These are phyloP conservation scores for Rotaria socialis DNA, from an alignment of 2,888 invertebrate genomes.

Conservation along the genomic window DNA sequence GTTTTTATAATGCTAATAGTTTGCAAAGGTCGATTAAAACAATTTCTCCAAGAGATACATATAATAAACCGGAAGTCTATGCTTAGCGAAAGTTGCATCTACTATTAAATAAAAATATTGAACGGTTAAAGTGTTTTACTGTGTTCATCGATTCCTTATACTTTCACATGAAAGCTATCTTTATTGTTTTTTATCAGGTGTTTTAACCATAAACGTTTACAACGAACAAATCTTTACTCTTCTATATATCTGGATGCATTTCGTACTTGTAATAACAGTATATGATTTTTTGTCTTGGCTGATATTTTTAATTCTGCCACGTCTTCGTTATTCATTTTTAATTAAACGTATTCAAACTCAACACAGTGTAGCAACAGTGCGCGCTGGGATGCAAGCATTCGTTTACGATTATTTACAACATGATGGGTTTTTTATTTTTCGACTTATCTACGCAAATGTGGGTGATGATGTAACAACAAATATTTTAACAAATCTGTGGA, in stretches of 20 bases:
- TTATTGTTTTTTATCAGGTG: not conserved
- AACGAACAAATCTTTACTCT: not conserved
- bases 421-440: not conserved
- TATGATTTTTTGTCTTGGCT: not conserved
- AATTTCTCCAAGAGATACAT: too few relatives aligned
- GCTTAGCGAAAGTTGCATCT: too few relatives aligned
- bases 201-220: not conserved
- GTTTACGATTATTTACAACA: slow-evolving; percentile 1
- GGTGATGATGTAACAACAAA: not conserved
- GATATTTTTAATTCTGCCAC: not conserved
- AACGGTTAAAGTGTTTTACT: too few relatives aligned
- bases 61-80: too few relatives aligned
- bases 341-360: not conserved
- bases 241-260: not conserved
- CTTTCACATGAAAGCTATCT: not conserved
- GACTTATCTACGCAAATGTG: not conserved
- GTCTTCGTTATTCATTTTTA: slow-evolving; percentile 9
- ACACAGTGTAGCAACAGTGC: not conserved
- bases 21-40: too few relatives aligned
- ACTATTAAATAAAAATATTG: too few relatives aligned
- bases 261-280: not conserved
- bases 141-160: too few relatives aligned
- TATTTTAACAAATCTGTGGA: not conserved
- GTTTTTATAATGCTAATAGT: too few relatives aligned
- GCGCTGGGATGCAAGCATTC: not conserved